Conservation (phyloP, 2,797 vertebrate genomes). For the Scolopax rusticola region DNA sequence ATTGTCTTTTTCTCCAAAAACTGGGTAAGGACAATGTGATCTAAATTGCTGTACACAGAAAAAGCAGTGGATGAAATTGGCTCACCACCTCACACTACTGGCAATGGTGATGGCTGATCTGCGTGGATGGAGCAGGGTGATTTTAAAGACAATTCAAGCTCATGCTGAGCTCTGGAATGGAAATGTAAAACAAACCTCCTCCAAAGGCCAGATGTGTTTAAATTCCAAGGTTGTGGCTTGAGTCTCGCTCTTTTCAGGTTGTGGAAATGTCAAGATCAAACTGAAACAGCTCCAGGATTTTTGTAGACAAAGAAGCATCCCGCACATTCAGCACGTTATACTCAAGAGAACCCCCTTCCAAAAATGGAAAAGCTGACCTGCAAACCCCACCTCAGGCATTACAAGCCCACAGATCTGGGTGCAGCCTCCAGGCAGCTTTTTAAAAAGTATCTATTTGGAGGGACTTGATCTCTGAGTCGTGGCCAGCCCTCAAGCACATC, state of each 20-base stretch:
- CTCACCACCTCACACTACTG: not conserved
- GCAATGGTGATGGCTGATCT: not conserved
- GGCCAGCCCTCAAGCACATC: not conserved
- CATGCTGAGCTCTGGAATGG: not conserved
- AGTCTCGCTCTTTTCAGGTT: not conserved
- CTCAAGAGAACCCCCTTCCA: not conserved
- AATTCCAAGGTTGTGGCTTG: not conserved
- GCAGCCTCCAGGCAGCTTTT: not conserved
- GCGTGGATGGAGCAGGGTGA: not conserved
- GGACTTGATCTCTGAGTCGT: accelerated
- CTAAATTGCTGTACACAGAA: not conserved
- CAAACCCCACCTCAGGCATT: accelerated
- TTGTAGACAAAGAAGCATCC: not conserved
- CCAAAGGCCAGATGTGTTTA: not conserved
- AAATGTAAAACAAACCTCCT: not conserved
- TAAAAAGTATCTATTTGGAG: not conserved
- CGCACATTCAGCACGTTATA: accelerated
- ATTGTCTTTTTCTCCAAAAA: not conserved
- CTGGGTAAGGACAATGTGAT: not conserved
- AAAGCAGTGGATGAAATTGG: not conserved
- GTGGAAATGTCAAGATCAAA: conserved; percentile 5
- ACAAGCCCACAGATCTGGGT: not conserved
- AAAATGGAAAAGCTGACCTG: not conserved
- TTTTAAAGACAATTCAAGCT: conserved; percentile 12
- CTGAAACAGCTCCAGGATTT: not conserved